Percentiles rank a stretch among this genome's conserved stretches.
phyloP scores from a whole-genome alignment of 2,113 vertebrate genomes.

The Phoenicopterus ruber region DNA sequence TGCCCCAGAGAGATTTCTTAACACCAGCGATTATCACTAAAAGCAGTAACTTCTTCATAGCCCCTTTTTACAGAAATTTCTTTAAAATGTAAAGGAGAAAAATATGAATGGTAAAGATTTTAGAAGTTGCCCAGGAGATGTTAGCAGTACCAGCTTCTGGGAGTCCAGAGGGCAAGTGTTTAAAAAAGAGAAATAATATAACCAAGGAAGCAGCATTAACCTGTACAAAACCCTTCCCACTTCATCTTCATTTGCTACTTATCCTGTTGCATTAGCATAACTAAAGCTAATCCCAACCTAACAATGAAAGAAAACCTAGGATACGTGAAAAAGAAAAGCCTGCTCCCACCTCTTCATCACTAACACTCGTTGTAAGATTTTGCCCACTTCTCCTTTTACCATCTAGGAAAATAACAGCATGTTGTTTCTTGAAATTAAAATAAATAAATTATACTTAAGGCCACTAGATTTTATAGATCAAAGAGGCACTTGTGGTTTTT shows the following conservation, averaged over 20 bases:
- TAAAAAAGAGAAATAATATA: background rate
- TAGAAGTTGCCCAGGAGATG: background rate
- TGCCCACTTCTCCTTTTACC: background rate
- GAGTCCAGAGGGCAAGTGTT: background rate
- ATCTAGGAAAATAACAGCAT: background rate
- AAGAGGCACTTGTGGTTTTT: background rate
- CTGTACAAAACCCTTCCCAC: conserved; percentile 79
- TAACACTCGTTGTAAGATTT: background rate
- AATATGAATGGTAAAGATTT: background rate
- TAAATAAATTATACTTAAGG: background rate
- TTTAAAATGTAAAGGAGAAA: background rate
- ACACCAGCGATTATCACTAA: background rate
- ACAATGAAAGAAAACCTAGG: background rate
- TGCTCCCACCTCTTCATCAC: background rate
- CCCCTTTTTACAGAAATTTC: background rate
- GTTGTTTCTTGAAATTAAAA: background rate
- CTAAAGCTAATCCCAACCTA: conserved; percentile 86
- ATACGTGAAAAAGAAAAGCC: background rate
- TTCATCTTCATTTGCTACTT: conserved; percentile 75
- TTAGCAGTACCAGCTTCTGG: background rate
- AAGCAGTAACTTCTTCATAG: background rate
- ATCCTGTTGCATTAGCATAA: conserved; percentile 76
- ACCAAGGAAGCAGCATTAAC: conserved; percentile 27
- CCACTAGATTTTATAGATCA: background rate
- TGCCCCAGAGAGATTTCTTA: conserved; percentile 14